Conservation (phyloP, 1,140 invertebrate species). For the Aphelenchoides besseyi region DNA sequence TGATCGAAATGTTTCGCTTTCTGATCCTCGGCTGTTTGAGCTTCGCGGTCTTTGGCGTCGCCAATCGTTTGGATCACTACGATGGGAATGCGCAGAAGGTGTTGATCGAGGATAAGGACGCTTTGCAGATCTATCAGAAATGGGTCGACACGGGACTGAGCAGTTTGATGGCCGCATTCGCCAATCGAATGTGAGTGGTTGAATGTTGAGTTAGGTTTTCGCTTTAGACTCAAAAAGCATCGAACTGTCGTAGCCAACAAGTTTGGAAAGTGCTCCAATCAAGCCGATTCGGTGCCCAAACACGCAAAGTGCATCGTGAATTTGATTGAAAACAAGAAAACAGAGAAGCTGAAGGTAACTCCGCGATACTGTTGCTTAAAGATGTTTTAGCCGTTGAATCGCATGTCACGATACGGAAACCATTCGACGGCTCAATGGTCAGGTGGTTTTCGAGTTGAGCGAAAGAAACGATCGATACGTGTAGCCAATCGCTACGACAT, state of each 20-base stretch:
- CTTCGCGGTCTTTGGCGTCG: too few relatives aligned
- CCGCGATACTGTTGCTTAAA: too few relatives aligned
- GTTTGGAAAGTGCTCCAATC: constrained; percentile 8
- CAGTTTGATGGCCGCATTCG: constrained; percentile 20
- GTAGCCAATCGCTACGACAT: not conserved
- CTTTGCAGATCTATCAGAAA: constrained; percentile 17
- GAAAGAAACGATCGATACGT: not conserved
- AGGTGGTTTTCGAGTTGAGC: constrained; percentile 11
- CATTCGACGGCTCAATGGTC: not conserved
- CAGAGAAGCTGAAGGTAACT: not conserved
- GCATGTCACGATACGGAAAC: constrained; percentile 14
- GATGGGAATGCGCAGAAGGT: constrained; percentile 10
- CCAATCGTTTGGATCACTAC: constrained; percentile 1
- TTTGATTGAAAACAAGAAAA: constrained; percentile 12
- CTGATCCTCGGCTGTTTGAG: too few relatives aligned
- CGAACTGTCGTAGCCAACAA: constrained; percentile 3
- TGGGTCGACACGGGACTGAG: constrained; percentile 26
- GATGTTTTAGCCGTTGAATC: not conserved
- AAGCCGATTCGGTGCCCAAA: constrained; percentile 8
- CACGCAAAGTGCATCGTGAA: constrained; percentile 18
- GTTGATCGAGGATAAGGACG: not conserved
- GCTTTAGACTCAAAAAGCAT: constrained; percentile 15
- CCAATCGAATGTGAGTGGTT: constrained; percentile 20
- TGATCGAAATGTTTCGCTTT: too few relatives aligned
- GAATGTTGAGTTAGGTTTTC: not conserved